Conservation (phyloP, 2,888 invertebrate species). For the Luffia ferchaultella region DNA sequence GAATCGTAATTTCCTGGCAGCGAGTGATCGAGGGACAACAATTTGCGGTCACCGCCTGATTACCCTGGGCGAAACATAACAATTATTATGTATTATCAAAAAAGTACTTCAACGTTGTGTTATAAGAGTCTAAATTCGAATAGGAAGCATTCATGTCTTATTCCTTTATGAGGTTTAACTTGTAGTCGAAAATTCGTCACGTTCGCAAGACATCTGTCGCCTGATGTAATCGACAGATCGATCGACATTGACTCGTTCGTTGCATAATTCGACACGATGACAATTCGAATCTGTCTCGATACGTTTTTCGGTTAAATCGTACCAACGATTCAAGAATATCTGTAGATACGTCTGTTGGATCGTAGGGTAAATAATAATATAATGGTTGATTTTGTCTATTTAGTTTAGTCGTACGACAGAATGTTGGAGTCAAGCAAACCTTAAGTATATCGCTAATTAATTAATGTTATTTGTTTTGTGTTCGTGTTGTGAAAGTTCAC, state of each 20-base stretch:
- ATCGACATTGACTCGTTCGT: slow-evolving; percentile 33
- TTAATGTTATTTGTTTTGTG: too few species aligned
- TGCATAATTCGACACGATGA: slow-evolving; percentile 63
- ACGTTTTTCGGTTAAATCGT: neutral
- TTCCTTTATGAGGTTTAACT: slow-evolving; percentile 16
- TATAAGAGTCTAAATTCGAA: neutral
- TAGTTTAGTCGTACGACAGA: too few species aligned
- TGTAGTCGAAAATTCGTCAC: slow-evolving; percentile 60
- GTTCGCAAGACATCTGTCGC: slow-evolving; percentile 62
- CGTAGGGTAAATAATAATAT: too few species aligned
- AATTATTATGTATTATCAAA: neutral
- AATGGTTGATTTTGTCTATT: too few species aligned
- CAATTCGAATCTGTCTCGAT: slow-evolving; percentile 36
- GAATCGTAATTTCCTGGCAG: slow-evolving; percentile 62
- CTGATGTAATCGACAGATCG: slow-evolving; percentile 53
- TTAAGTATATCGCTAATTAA: too few species aligned
- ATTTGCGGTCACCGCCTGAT: slow-evolving; percentile 64
- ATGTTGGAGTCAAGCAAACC: too few species aligned
- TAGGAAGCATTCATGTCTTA: slow-evolving; percentile 16
- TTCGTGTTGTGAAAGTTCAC: too few species aligned
- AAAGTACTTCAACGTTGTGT: neutral
- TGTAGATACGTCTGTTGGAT: too few species aligned
- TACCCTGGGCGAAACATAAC: slow-evolving; percentile 36
- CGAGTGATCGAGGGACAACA: slow-evolving; percentile 63
- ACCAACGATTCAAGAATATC: too few species aligned